Percentiles rank a stretch among this genome's conserved stretches.
These are phyloP conservation scores for Trachelus iudaicus DNA, from an alignment of 2,888 invertebrate genomes.

Conservation along the genomic window DNA sequence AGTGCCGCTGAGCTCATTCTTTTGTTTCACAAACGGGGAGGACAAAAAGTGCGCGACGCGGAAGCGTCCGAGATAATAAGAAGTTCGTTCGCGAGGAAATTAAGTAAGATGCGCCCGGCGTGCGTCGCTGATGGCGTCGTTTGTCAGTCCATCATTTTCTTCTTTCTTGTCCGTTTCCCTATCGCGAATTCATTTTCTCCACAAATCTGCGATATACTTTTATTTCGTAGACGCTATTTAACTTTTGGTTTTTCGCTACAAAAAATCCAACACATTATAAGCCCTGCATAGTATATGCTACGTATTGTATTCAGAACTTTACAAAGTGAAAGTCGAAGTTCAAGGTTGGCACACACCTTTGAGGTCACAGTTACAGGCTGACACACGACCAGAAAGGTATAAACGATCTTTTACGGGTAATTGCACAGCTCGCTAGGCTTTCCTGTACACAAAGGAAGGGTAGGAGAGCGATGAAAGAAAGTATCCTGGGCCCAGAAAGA, in stretches of 20 bases:
- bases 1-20: constrained; percentile 38
- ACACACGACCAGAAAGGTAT: not conserved
- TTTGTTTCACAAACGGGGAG: constrained; percentile 50
- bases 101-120: constrained; percentile 44
- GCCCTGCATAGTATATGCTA: not conserved
- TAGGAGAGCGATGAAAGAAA: not conserved
- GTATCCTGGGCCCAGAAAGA: not conserved
- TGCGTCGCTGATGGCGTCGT: constrained; percentile 5
- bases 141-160: not conserved
- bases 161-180: not conserved
- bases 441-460: not conserved
- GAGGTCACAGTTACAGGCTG: too few relatives aligned
- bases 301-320: not conserved
- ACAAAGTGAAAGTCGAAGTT: not conserved
- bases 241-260: too few relatives aligned
- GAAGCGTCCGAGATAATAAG: constrained; percentile 52
- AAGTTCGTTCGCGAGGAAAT: constrained; percentile 57
- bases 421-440: not conserved
- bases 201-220: not conserved
- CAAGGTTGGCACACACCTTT: not conserved
- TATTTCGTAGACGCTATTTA: not conserved
- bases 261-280: not conserved
- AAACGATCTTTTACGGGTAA: not conserved
- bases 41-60: constrained; percentile 38
- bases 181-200: not conserved